These are phyloP conservation scores for Trissoscelio sp. DNA, from an alignment of 2,888 invertebrate genomes.

Conservation along the genomic window DNA sequence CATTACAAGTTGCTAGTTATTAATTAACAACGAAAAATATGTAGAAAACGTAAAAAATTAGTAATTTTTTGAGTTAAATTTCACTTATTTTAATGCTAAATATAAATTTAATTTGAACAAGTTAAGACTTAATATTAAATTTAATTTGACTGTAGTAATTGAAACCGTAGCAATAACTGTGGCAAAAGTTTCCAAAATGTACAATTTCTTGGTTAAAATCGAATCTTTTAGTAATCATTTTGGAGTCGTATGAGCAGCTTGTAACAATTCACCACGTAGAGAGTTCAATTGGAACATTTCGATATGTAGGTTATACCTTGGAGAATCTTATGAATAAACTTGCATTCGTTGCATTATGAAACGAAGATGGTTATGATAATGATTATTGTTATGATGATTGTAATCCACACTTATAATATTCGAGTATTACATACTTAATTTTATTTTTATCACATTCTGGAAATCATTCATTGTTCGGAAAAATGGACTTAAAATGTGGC, in stretches of 20 bases:
- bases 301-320: conserved; percentile 51
- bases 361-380: conserved; percentile 61
- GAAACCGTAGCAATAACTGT: not conserved
- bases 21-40: too few species aligned
- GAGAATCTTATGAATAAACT: conserved; percentile 61
- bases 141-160: not conserved
- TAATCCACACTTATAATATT: conserved; percentile 60
- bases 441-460: conserved; percentile 47
- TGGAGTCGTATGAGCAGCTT: conserved; percentile 45
- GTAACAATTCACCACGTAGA: conserved; percentile 54
- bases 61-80: too few species aligned
- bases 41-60: too few species aligned
- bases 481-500: not conserved
- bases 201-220: conserved; percentile 24
- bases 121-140: not conserved
- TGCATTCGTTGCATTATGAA: conserved; percentile 63
- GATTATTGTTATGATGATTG: conserved; percentile 62
- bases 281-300: conserved; percentile 49
- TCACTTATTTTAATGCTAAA: too few species aligned
- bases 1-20: too few species aligned
- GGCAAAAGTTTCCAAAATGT: not conserved
- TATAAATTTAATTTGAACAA: not conserved
- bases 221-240: conserved; percentile 49
- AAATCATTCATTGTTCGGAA: conserved; percentile 24
- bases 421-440: conserved; percentile 25